Percentiles rank a stretch among this genome's conserved stretches.
These are phyloP conservation scores for Ctenosaura bakeri DNA, from an alignment of 2,797 vertebrate species.

Conservation along the genomic window DNA sequence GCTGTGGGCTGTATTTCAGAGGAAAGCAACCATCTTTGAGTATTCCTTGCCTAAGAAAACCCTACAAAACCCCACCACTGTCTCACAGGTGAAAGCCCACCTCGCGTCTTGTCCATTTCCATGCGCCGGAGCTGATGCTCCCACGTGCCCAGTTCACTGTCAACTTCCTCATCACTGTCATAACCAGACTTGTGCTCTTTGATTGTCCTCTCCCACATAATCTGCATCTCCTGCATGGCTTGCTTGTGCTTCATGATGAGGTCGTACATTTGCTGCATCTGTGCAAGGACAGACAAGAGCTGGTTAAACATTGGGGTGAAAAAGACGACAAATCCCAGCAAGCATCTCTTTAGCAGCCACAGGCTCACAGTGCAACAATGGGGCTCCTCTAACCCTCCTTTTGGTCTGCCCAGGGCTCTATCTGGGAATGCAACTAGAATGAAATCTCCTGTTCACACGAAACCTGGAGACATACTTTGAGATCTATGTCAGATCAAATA, in stretches of 20 bases:
- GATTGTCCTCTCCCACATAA: constrained; percentile 95
- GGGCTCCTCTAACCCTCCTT: not conserved
- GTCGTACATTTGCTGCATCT: constrained; percentile 99
- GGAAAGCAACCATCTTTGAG: no score
- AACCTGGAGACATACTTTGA: not conserved
- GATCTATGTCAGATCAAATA: not conserved
- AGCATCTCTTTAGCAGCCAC: not conserved
- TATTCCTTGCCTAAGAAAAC: no score
- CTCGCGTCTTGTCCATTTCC: constrained; percentile 99
- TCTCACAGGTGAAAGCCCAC: constrained; percentile 69
- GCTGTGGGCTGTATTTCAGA: no score
- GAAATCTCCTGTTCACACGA: not conserved
- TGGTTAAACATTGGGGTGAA: rapidly evolving
- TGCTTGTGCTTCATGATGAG: constrained; percentile 99
- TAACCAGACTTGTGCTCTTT: constrained; percentile 96
- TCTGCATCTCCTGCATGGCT: constrained; percentile 97
- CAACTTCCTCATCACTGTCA: constrained; percentile 97
- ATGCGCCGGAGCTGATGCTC: constrained; percentile 94
- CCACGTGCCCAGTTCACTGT: constrained; percentile 92
- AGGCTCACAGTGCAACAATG: no score
- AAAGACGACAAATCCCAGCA: not conserved
- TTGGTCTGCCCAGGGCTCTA: not conserved
- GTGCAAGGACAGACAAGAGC: not conserved
- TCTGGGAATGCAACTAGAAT: no score
- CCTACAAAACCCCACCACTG: not conserved